Evolutionary conservation across 2,113 vertebrate genomes (phyloP), one percentile per base, ranked within the genome.

Genomic region (Phoxinus phoxinus): DNA sequence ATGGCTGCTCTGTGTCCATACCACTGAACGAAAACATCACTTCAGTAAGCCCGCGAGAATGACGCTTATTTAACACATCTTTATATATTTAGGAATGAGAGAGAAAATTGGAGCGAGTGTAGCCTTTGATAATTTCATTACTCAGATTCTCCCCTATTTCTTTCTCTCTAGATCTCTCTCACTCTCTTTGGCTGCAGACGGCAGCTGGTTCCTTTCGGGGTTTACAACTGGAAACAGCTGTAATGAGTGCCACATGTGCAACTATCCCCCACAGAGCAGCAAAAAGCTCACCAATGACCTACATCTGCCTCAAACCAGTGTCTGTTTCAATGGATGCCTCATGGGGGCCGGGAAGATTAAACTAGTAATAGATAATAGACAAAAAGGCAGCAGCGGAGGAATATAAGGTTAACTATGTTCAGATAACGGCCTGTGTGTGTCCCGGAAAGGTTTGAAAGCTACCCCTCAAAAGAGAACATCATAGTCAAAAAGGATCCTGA

Each of bases 211-310:
- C 90, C 89, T 91, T 90, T 92, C 76, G 56, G 83, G 46, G 1
- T 92, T 93, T 92, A 94, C 92, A 92, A 91, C 93, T 94, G 92
- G 91, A 93, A 93, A 94, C 93, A 94, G 91, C 92, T 94, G 91
- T 94, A 95, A 93, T 90, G 93, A 92, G 87, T 93, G 93, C 92
- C 94, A 94, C 93, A 94, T 95, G 94, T 94, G 92, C 85, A 92
- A 89, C 85, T 85, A 85, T 91, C 91, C 89, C 90, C 90, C 85
- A 88, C 83, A 83, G 89, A 86, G 89, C 86, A 92, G 92, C 89
- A 92, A 90, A 91, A 91, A 86, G 86, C 88, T 87, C 88, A 61
- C 78, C 86, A 84, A 69, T 91, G 92, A 93, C 92, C 91, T 90
- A 90, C 86, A 92, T 94, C 93, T 92, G 91, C 92, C 90, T 88